These are phyloP conservation scores for Andrena flavipes DNA, from an alignment of 2,888 invertebrate species.

Conservation along the genomic window DNA sequence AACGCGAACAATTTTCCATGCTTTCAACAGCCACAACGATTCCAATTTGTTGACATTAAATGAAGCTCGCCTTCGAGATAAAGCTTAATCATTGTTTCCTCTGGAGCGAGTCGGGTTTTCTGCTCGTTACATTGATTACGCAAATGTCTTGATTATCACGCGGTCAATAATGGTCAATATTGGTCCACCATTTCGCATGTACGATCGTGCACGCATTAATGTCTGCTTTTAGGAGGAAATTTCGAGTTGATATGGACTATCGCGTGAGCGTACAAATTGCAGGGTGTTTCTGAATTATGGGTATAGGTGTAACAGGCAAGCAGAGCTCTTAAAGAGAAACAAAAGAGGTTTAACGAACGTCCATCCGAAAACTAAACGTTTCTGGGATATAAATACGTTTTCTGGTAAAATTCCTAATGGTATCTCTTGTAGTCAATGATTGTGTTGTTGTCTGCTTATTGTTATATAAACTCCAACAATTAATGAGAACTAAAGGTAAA, in stretches of 20 bases:
- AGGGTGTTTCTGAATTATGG: slow-evolving; percentile 4
- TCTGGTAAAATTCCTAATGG: too few species aligned
- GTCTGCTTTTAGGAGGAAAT: slow-evolving; percentile 43
- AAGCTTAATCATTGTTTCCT: slow-evolving; percentile 52
- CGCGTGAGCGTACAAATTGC: not conserved
- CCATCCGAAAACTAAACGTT: too few species aligned
- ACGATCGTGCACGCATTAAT: slow-evolving; percentile 31
- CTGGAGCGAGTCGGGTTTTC: slow-evolving; percentile 16
- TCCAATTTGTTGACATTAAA: slow-evolving; percentile 23
- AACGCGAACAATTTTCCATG: slow-evolving; percentile 20
- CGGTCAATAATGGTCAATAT: slow-evolving; percentile 57
- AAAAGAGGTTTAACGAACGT: too few species aligned
- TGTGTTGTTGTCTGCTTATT: too few species aligned
- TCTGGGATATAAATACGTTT: too few species aligned
- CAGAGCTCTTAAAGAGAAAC: not conserved
- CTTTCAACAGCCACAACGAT: slow-evolving; percentile 16
- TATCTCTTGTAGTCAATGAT: too few species aligned
- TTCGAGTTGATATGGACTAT: slow-evolving; percentile 23
- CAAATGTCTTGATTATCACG: slow-evolving; percentile 60
- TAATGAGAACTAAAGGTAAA: too few species aligned
- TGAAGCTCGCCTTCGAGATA: slow-evolving; percentile 26
- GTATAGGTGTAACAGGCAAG: not conserved
- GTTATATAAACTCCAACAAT: too few species aligned
- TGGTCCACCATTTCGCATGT: slow-evolving; percentile 40
- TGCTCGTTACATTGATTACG: slow-evolving; percentile 58